A percentile compares a stretch with the other conserved stretches of the same genome.
These are phyloP conservation scores for Syngnathus floridae DNA, from an alignment of 2,113 vertebrate genomes.

Conservation along the genomic window DNA sequence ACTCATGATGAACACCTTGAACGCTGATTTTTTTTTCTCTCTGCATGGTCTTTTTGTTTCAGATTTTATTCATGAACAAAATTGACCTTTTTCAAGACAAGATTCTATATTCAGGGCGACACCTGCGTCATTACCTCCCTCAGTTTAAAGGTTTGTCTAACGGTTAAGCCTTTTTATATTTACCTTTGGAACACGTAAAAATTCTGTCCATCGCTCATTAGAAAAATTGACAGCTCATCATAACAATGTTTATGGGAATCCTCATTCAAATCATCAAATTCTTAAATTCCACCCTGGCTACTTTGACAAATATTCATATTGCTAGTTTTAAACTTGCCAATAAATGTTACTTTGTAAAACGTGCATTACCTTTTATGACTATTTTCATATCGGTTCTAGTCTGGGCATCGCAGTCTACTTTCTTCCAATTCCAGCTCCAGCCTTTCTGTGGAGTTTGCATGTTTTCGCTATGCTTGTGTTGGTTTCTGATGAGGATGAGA, in stretches of 20 bases:
- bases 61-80: constrained; percentile 80
- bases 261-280: background rate
- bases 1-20: background rate
- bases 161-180: background rate
- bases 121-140: constrained; percentile 67
- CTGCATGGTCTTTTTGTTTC: constrained; percentile 30
- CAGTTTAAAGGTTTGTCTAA: constrained; percentile 67
- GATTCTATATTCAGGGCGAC: constrained; percentile 69
- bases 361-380: background rate
- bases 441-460: too few relatives aligned
- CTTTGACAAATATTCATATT: background rate
- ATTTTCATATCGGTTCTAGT: too few relatives aligned
- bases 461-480: too few relatives aligned
- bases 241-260: background rate
- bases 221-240: background rate
- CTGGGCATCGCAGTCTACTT: too few relatives aligned
- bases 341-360: background rate
- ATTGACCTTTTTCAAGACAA: constrained; percentile 78
- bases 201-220: background rate
- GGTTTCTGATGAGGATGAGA: background rate
- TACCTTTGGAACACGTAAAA: background rate
- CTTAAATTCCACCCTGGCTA: background rate
- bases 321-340: background rate
- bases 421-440: too few relatives aligned
- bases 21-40: background rate